phyloP scores from a whole-genome alignment of 1,140 invertebrate genomes.

The Drosophila sucinea region DNA sequence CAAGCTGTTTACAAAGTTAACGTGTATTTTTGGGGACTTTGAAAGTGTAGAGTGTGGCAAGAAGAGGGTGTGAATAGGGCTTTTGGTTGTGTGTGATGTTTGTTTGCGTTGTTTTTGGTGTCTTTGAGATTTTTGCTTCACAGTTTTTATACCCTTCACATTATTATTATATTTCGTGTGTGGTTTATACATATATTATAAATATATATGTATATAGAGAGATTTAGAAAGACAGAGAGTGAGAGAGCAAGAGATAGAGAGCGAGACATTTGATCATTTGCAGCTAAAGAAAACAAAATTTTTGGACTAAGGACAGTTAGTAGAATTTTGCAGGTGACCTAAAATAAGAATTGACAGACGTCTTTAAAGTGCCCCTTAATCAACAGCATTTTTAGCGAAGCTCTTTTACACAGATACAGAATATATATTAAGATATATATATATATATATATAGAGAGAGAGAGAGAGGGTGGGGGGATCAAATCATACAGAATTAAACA shows the following conservation, averaged over 20 bases:
- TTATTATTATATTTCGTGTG: background rate
- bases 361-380: conserved; percentile 5
- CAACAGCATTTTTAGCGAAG: conserved; percentile 6
- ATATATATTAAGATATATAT: conserved; percentile 7
- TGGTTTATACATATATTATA: background rate
- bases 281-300: conserved; percentile 28
- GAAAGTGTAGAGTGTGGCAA: background rate
- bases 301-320: conserved; percentile 25
- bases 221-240: conserved; percentile 7
- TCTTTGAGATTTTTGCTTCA: conserved; percentile 36
- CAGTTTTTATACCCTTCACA: conserved; percentile 79
- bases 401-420: conserved; percentile 16
- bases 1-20: conserved; percentile 59
- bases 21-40: background rate
- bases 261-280: conserved; percentile 31
- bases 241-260: conserved; percentile 17
- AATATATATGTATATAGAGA: conserved; percentile 16
- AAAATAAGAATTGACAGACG: conserved; percentile 11
- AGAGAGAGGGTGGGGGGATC: conserved; percentile 26
- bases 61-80: conserved; percentile 18
- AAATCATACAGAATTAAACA: conserved; percentile 19
- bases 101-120: conserved; percentile 50
- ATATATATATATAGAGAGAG: conserved; percentile 12
- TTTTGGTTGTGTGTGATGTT: conserved; percentile 36
- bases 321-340: conserved; percentile 35